These are phyloP conservation scores for Theretra japonica DNA, from an alignment of 2,888 invertebrate genomes.

Conservation along the genomic window DNA sequence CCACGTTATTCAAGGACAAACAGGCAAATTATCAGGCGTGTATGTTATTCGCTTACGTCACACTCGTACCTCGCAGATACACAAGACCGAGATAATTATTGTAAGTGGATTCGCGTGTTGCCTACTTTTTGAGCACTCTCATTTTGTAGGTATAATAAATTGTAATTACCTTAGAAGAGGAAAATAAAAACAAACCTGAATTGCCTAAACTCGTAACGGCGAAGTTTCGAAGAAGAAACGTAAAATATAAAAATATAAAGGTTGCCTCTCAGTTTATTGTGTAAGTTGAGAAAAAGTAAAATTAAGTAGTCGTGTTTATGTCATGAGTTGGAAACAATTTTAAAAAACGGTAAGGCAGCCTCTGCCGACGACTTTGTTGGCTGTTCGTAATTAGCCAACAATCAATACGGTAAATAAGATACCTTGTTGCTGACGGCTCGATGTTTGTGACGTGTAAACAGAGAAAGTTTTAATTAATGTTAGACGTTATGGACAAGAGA, in stretches of 20 bases:
- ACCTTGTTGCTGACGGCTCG: slow-evolving; percentile 13
- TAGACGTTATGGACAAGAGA: neutral
- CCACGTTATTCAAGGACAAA: slow-evolving; percentile 5
- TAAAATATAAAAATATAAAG: slow-evolving; percentile 63
- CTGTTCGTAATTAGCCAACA: slow-evolving; percentile 17
- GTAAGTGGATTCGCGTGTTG: slow-evolving; percentile 48
- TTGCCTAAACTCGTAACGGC: slow-evolving; percentile 47
- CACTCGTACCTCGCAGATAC: slow-evolving; percentile 40
- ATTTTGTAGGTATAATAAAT: slow-evolving; percentile 42
- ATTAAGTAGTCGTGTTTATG: slow-evolving; percentile 61
- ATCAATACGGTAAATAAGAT: slow-evolving; percentile 10
- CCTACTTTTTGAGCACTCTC: slow-evolving; percentile 35
- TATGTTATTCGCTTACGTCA: slow-evolving; percentile 32
- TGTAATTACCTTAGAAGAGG: slow-evolving; percentile 45
- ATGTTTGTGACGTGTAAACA: slow-evolving; percentile 16
- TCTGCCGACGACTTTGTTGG: neutral
- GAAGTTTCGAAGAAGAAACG: slow-evolving; percentile 57
- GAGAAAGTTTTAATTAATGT: slow-evolving; percentile 13
- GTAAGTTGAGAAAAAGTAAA: slow-evolving; percentile 59
- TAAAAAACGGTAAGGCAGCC: slow-evolving; percentile 36
- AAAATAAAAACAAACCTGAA: slow-evolving; percentile 51
- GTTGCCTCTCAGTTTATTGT: slow-evolving; percentile 58
- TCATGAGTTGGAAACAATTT: slow-evolving; percentile 58
- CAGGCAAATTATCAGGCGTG: neutral
- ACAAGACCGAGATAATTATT: slow-evolving; percentile 43